Percentiles rank a stretch among this genome's conserved stretches.
Evolutionary conservation across 2,113 vertebrate species (phyloP).

Genomic region (Tragulus kanchil): DNA sequence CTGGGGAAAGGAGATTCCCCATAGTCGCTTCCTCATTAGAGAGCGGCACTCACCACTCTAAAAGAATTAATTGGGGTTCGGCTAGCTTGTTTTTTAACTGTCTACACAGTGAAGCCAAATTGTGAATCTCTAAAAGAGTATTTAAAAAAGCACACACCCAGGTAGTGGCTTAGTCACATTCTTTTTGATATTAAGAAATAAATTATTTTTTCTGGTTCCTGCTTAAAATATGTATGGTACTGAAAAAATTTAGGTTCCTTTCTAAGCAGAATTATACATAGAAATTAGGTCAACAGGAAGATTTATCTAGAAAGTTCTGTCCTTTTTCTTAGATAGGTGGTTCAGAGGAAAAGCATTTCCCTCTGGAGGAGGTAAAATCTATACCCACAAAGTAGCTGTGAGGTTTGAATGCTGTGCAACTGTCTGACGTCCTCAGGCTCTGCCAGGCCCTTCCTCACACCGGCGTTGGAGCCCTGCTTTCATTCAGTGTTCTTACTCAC

Average conservation of each 20-base stretch:
- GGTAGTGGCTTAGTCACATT: neutral
- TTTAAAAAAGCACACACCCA: neutral
- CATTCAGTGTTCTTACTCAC: neutral
- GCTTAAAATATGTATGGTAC: slow-evolving; percentile 33
- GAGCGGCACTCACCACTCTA: neutral
- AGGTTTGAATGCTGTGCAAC: neutral
- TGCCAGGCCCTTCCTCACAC: neutral
- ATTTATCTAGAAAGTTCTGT: neutral
- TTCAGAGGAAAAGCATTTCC: neutral
- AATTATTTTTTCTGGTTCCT: slow-evolving; percentile 17
- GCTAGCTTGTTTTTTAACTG: neutral
- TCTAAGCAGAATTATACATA: neutral
- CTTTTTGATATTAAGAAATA: slow-evolving; percentile 48
- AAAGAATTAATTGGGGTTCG: slow-evolving; percentile 25
- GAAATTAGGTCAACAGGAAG: slow-evolving; percentile 14
- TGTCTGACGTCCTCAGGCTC: neutral
- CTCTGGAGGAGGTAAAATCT: slow-evolving; percentile 9
- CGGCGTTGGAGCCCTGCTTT: neutral
- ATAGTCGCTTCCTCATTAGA: neutral
- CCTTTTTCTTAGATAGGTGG: neutral
- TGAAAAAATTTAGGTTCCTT: slow-evolving; percentile 40
- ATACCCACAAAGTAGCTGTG: neutral
- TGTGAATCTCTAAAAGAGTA: slow-evolving; percentile 34
- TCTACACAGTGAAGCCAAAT: neutral
- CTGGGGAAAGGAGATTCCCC: slow-evolving; percentile 1